A percentile compares a stretch with the other conserved stretches of the same genome.
phyloP scores from a whole-genome alignment of 2,797 vertebrate species.

The Tarsius wallacei region DNA sequence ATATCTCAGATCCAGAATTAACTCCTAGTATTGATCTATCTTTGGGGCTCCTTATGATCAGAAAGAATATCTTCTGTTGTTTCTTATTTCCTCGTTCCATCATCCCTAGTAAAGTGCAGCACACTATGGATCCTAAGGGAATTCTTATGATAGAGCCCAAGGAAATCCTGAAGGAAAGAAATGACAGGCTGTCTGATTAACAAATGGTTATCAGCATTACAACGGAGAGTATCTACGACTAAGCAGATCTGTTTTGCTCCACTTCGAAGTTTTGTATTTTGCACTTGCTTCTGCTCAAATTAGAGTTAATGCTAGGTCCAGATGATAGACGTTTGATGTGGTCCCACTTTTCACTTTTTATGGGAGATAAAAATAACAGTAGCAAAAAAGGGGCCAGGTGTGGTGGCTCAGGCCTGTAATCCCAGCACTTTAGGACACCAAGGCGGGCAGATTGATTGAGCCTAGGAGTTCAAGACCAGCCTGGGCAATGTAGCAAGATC shows the following conservation, averaged over 20 bases:
- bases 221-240: not conserved
- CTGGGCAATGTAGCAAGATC: no score
- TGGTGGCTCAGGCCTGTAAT: no score
- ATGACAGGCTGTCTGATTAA: not conserved
- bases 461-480: no score
- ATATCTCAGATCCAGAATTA: not conserved
- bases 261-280: slow-evolving; percentile 39
- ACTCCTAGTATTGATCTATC: slow-evolving; percentile 23
- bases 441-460: no score
- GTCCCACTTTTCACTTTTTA: not conserved
- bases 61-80: not conserved
- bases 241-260: not conserved
- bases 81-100: not conserved
- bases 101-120: not conserved
- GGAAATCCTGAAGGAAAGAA: not conserved
- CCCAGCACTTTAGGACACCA: no score
- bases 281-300: not conserved
- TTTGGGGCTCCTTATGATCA: not conserved
- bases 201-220: not conserved
- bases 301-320: not conserved
- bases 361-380: not conserved
- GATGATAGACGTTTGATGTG: not conserved
- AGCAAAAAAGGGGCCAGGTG: not conserved
- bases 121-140: not conserved
- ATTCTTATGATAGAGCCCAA: not conserved